Base-by-base conservation (phyloP, 2,888 invertebrate species). In the Trissonchulus sp. region DNA sequence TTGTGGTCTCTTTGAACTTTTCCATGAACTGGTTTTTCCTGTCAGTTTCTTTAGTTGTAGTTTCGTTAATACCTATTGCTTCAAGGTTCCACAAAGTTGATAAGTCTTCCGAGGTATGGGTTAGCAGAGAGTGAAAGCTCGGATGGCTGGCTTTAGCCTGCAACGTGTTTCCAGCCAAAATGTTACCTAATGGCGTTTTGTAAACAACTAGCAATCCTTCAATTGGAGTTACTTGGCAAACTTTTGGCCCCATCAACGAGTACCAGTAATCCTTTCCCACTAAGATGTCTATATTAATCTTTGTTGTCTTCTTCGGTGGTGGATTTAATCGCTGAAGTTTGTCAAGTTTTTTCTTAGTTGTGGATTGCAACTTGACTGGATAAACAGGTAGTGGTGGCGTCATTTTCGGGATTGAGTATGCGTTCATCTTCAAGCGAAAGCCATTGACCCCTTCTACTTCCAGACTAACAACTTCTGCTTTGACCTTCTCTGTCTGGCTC, bases 401-500 rank as follows among this genome's bases (percentile, higher is more conserved):
- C 30, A 34, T 65, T 28, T 65, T 28, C 8, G 65, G 15, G n/a
- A 65, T 34, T 15, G 31, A 8, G 34, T 65, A 65, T 8, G 31
- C 65, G 34, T 31, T 34, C 8, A 65, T 28, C 15, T 8, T 65
- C 31, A 31, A 18, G 30, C 15, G 30, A 34, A 15, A 28, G 65
- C 65, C 65, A 65, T 65, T 28, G 30, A 31, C 30, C 3, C 65
- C 65, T 8, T 34, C 15, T 28, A 65, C 3, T 28, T 15, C 30
- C 65, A 65, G 34, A 8, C 8, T 34, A 8, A 65, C 65, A 8
- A 65, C 30, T 28, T 65, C 15, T 15, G 65, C 65, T 28, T 65
- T 28, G 65, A 31, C 30, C 65, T 65, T 65, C 30, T 28, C 65
- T 28, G 65, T 65, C 65, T 65, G 3, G 65, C n/a, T 65, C n/a